A percentile compares a stretch with the other conserved stretches of the same genome.
Evolutionary conservation across 2,888 invertebrate species (phyloP).

Genomic region (Aphidius colemani): DNA sequence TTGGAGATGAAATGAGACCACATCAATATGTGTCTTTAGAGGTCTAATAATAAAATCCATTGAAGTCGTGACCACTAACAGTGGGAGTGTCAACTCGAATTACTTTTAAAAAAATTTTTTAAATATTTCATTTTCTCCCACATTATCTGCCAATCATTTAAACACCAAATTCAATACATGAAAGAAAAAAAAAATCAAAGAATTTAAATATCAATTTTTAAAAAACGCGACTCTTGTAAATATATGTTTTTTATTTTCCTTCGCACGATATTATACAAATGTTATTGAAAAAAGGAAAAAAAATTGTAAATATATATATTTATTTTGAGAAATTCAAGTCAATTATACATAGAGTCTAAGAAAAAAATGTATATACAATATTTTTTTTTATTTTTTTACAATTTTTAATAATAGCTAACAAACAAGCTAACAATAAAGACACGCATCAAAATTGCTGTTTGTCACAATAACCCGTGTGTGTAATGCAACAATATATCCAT

Average conservation of each 20-base stretch:
- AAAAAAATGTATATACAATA: conserved; percentile 13
- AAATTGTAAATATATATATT: not conserved
- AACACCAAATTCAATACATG: not conserved
- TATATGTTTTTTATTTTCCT: not conserved
- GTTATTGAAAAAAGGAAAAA: not conserved
- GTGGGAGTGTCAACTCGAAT: conserved; percentile 29
- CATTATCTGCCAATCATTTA: conserved; percentile 9
- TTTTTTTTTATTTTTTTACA: no score
- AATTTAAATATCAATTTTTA: not conserved
- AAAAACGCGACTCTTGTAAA: not conserved
- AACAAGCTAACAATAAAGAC: conserved; percentile 53
- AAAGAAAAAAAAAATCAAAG: not conserved
- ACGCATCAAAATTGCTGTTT: conserved; percentile 48
- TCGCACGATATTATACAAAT: not conserved
- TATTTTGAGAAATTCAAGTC: not conserved
- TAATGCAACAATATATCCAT: conserved; percentile 53
- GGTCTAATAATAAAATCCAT: conserved; percentile 29
- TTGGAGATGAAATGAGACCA: not conserved
- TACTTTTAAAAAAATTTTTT: conserved; percentile 23
- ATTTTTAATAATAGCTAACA: conserved; percentile 35
- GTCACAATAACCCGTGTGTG: conserved; percentile 45
- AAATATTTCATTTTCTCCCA: not conserved
- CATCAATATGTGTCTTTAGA: conserved; percentile 7
- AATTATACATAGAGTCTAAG: not conserved
- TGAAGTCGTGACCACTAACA: conserved; percentile 17